Conservation (phyloP, 2,113 vertebrate genomes). For the Scatophagus argus region DNA sequence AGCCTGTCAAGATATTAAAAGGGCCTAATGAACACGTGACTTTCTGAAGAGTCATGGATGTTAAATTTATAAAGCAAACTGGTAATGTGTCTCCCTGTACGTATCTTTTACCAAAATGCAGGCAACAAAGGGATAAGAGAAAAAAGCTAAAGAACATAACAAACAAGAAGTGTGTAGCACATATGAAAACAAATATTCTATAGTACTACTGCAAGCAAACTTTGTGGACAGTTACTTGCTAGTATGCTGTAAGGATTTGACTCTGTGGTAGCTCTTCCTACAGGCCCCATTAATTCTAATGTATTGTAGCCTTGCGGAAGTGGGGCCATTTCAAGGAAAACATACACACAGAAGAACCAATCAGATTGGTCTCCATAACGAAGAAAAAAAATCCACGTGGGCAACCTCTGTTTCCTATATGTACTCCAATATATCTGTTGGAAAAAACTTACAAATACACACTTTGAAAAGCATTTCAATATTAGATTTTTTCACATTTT, state of each 20-base stretch:
- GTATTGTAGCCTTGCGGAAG: constrained; percentile 74
- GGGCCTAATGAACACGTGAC: neutral
- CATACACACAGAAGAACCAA: constrained; percentile 40
- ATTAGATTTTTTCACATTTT: neutral
- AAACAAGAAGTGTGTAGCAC: neutral
- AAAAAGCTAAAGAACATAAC: neutral
- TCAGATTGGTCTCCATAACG: constrained; percentile 21
- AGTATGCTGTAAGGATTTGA: constrained; percentile 61
- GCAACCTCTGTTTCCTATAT: constrained; percentile 15
- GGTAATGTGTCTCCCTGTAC: neutral
- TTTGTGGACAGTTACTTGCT: constrained; percentile 58
- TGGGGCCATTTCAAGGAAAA: constrained; percentile 55
- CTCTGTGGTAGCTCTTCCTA: constrained; percentile 66
- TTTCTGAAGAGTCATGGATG: neutral
- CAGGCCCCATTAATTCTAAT: constrained; percentile 80
- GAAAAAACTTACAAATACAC: constrained; percentile 8
- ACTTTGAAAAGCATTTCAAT: neutral
- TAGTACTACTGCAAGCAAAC: constrained; percentile 49
- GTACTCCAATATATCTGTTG: constrained; percentile 26
- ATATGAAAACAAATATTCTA: neutral
- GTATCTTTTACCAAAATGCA: neutral
- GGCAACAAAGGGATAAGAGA: neutral
- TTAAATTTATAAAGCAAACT: neutral
- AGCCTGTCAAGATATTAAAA: neutral
- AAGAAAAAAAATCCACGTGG: neutral